Evolutionary conservation across 2,113 vertebrate genomes (phyloP), one percentile per base, ranked within the genome.

Genomic region (Macrotus californicus): DNA sequence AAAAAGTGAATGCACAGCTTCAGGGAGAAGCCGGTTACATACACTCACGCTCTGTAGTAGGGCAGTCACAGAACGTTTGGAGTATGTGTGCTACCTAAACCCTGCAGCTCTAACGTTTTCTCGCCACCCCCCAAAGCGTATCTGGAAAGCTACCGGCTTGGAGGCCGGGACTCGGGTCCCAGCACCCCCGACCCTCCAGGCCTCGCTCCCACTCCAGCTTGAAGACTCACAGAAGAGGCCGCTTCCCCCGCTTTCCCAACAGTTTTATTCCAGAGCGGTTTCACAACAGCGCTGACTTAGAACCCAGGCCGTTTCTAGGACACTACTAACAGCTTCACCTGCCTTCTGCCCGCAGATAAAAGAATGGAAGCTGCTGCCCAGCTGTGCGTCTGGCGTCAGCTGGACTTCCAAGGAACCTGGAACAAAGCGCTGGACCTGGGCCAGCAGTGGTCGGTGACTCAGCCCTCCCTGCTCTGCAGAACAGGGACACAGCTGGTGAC

Each of bases 251-350:
- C 34, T 43, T 76, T 85, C 29, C 52, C 48, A 77, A 11, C 2
- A 16, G 54, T 43, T 96, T 96, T 96, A 96, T 88, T 97, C 56
- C 54, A 64, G 26, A 81, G 52, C 34, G 64, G 34, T 64, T 79
- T 64, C 26, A 72, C 16, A 41, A 52, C 22, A 31, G 48, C 82
- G 91, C 31, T 34, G 46, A 48, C 11, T 29, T n/a, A 54, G 50
- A 84, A 36, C 41, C 46, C 46, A n/a, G 77, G 31, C 29, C 19
- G 5, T 9, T 50, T 61, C 26, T 85, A 12, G 36, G 19, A 31
- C 26, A 41, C 46, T 8, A 41, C 0, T 3, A 64, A 48, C 8
- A 4, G 39, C 4, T 6, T 41, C 72, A 9, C 21, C 72, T 34
- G 3, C 46, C 75, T 85, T 50, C 31, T 14, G 50, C 6, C 46